Percentiles rank a stretch among this genome's conserved stretches.
These are phyloP conservation scores for Portevinia maculata DNA, from an alignment of 2,888 invertebrate species.

Conservation along the genomic window DNA sequence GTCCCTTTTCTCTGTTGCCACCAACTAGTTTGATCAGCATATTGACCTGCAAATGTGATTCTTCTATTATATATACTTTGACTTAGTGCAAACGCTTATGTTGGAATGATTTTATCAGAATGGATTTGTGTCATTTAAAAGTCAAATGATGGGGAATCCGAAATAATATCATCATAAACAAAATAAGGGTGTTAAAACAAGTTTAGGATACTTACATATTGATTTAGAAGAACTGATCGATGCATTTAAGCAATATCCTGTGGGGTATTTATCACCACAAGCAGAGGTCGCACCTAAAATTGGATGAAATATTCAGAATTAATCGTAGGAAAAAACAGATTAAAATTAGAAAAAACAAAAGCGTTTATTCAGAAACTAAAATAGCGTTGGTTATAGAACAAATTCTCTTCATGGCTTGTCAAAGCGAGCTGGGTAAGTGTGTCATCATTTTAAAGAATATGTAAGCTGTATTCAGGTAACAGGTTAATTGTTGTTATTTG, in stretches of 20 bases:
- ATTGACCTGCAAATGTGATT: not conserved
- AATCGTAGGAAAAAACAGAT: no score
- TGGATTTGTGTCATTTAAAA: constrained; percentile 21
- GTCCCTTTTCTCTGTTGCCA: no score
- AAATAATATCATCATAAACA: constrained; percentile 43
- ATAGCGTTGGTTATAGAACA: no score
- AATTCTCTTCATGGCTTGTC: no score
- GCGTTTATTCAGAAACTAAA: no score
- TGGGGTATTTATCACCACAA: no score
- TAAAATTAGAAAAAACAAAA: no score
- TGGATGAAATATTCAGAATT: no score
- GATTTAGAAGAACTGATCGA: not conserved
- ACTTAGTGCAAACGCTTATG: not conserved
- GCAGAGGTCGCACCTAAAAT: no score
- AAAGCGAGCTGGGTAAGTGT: no score
- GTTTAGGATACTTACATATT: not conserved
- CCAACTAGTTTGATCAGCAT: no score
- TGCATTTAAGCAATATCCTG: constrained; percentile 27
- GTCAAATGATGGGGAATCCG: constrained; percentile 56
- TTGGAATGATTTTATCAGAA: constrained; percentile 8
- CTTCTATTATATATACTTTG: not conserved
- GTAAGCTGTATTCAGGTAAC: not conserved
- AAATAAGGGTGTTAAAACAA: not conserved
- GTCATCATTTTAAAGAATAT: constrained; percentile 9
- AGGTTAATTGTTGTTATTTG: not conserved